These are phyloP conservation scores for Leptinotarsa peninsularis DNA, from an alignment of 2,888 invertebrate species.

Conservation along the genomic window DNA sequence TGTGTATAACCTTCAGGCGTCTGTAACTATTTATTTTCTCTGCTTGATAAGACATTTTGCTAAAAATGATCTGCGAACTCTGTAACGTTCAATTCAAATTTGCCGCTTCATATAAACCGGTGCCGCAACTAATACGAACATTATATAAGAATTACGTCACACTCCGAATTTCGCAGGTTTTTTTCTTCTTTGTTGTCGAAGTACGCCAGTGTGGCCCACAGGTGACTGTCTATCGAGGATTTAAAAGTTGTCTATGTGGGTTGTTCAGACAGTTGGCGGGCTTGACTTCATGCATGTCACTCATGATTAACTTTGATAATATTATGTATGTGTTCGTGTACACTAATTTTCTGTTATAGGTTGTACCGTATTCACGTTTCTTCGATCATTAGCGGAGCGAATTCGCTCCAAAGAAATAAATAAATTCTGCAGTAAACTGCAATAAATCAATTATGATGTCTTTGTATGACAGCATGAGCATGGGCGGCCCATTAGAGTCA, in stretches of 20 bases:
- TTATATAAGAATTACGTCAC: constrained; percentile 44
- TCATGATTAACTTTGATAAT: constrained; percentile 28
- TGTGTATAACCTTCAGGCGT: too few species aligned
- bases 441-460: too few species aligned
- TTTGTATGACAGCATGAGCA: too few species aligned
- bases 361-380: constrained; percentile 28
- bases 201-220: constrained; percentile 34
- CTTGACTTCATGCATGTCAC: constrained; percentile 33
- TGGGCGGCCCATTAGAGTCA: too few species aligned
- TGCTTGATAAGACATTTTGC: too few species aligned
- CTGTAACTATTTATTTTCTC: too few species aligned
- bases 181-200: constrained; percentile 30
- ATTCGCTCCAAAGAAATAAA: not conserved
- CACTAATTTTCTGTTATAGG: constrained; percentile 23
- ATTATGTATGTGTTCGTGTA: constrained; percentile 33
- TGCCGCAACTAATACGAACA: constrained; percentile 21
- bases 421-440: not conserved
- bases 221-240: constrained; percentile 38
- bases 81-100: not conserved
- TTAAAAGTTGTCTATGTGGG: constrained; percentile 39
- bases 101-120: constrained; percentile 33
- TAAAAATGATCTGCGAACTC: too few species aligned
- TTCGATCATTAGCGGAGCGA: constrained; percentile 25
- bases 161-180: constrained; percentile 37
- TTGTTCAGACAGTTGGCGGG: constrained; percentile 23